A percentile compares a stretch with the other conserved stretches of the same genome.
phyloP scores from a whole-genome alignment of 2,888 invertebrate species.

The Dryadula phaetusa region DNA sequence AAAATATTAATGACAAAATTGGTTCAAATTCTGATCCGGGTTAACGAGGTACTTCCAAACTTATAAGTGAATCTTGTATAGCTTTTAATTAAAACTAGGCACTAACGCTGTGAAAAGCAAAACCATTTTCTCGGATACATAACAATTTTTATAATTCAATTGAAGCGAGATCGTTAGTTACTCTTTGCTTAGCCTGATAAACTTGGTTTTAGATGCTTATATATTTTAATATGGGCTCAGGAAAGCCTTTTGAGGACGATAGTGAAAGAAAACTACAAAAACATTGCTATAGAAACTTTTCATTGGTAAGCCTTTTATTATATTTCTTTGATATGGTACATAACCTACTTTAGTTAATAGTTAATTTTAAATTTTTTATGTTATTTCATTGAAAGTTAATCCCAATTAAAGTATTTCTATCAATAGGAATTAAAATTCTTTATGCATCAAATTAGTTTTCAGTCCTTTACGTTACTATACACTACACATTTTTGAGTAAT shows the following conservation, averaged over 20 bases:
- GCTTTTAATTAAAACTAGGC: constrained; percentile 41
- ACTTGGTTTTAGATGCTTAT: constrained; percentile 5
- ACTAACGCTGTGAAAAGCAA: constrained; percentile 21
- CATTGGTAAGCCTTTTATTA: not conserved
- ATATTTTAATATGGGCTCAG: not conserved
- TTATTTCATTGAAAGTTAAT: too few species aligned
- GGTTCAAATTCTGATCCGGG: constrained; percentile 39
- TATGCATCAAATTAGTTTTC: too few species aligned
- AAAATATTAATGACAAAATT: constrained; percentile 43
- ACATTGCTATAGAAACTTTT: not conserved
- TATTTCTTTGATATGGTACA: too few species aligned
- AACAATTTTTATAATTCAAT: constrained; percentile 6
- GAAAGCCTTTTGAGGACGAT: not conserved
- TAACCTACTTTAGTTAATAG: too few species aligned
- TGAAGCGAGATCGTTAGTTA: constrained; percentile 9
- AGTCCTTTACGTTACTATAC: too few species aligned
- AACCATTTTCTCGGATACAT: constrained; percentile 1
- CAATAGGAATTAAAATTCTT: too few species aligned
- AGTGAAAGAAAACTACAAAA: not conserved
- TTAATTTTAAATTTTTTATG: too few species aligned
- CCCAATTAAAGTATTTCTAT: too few species aligned
- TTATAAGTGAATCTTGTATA: constrained; percentile 38
- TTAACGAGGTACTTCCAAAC: constrained; percentile 41
- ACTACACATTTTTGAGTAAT: too few species aligned
- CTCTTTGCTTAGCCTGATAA: not conserved